Conservation (phyloP, 92 coral and sea anemone genomes). For the Porites rus region DNA sequence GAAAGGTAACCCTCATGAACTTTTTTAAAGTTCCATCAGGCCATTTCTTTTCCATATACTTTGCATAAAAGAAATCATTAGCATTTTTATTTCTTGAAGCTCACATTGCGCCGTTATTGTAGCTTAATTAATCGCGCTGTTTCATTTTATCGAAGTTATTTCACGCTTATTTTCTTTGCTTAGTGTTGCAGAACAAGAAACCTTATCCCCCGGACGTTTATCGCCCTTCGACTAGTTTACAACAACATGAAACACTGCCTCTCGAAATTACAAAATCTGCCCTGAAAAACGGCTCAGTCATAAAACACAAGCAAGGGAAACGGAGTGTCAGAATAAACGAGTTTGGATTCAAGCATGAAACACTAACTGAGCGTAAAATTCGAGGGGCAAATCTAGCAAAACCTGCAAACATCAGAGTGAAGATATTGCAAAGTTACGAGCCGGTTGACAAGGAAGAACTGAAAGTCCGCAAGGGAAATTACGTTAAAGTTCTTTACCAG, state of each 20-base stretch:
- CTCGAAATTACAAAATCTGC: constrained; percentile 69
- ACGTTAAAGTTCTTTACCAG: constrained; percentile 76
- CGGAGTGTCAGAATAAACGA: constrained; percentile 85
- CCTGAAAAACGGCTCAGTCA: constrained; percentile 73
- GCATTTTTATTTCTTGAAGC: not conserved
- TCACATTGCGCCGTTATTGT: constrained; percentile 10
- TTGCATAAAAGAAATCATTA: constrained; percentile 4
- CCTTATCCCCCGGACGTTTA: constrained; percentile 77
- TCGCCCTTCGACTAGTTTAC: constrained; percentile 41
- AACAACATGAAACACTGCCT: constrained; percentile 19
- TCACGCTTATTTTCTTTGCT: constrained; percentile 33
- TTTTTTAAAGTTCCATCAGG: not conserved
- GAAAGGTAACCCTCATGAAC: constrained; percentile 57
- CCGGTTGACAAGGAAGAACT: constrained; percentile 81
- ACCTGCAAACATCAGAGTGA: constrained; percentile 85
- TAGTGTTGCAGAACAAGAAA: constrained; percentile 70
- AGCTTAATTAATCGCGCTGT: constrained; percentile 17
- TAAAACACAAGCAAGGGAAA: constrained; percentile 55
- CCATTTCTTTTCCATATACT: not conserved
- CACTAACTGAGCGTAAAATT: constrained; percentile 73
- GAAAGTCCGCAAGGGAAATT: constrained; percentile 71
- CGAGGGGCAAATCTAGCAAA: constrained; percentile 67
- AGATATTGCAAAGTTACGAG: constrained; percentile 66
- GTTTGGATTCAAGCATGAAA: constrained; percentile 62
- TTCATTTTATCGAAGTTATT: constrained; percentile 29